These are phyloP conservation scores for Smittia sp. DNA, from an alignment of 2,888 invertebrate genomes.

Conservation along the genomic window DNA sequence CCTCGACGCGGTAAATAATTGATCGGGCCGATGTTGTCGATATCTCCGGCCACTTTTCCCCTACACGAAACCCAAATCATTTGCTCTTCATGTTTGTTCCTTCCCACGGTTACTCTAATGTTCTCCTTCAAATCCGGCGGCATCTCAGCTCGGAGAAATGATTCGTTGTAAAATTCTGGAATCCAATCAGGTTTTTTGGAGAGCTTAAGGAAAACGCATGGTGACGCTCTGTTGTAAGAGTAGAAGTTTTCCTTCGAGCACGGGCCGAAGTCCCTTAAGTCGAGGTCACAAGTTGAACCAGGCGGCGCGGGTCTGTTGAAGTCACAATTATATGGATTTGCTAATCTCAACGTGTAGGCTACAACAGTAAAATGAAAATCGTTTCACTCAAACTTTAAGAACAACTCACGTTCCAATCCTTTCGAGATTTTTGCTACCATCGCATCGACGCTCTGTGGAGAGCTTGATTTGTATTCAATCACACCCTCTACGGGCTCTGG, in stretches of 20 bases:
- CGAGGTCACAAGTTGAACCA: not conserved
- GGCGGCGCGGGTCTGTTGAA: not conserved
- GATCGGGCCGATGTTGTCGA: not conserved
- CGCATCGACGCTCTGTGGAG: not conserved
- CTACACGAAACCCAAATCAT: not conserved
- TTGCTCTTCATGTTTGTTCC: not conserved
- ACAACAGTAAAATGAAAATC: not conserved
- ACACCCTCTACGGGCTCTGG: not conserved
- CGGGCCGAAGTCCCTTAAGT: not conserved
- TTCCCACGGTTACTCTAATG: not conserved
- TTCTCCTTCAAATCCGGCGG: not conserved
- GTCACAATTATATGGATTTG: not conserved
- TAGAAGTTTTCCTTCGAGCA: not conserved
- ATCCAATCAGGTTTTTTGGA: not conserved
- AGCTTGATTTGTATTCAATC: not conserved
- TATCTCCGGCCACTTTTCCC: not conserved
- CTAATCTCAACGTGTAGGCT: not conserved
- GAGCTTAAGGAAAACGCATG: not conserved
- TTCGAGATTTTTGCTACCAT: not conserved
- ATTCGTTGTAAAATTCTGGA: not conserved
- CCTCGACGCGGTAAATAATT: not conserved
- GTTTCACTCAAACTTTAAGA: not conserved
- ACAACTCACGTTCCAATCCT: not conserved
- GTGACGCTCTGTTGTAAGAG: not conserved
- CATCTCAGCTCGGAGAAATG: not conserved